Evolutionary conservation across 2,888 invertebrate species (phyloP), one percentile per base, ranked within the genome.

Genomic region (Rhamphomyia laevipes): DNA sequence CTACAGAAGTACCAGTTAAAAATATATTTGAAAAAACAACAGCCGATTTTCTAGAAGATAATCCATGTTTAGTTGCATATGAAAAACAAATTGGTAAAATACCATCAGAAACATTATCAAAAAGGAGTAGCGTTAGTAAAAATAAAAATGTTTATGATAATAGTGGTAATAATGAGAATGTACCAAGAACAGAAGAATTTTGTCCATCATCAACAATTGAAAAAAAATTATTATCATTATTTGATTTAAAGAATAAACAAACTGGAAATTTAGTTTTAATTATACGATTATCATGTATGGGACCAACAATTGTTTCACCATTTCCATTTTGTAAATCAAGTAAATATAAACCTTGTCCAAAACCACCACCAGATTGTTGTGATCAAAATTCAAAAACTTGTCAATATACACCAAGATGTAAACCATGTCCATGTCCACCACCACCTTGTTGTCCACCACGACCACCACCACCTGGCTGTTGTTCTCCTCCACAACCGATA

Each of bases 201-300:
- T 64, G 64, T 44, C 63, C 67, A 13, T 61, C 67, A 0, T 64
- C 62, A 2, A 65, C 67, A 40, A 41, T 64, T 10, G 60, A 59
- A 11, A 69, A 70, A 48, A 63, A 65, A 9, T 49, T 70, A 18
- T 43, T 70, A 41, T 63, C 67, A 1, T 55, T 69, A 0, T 65
- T 64, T 45, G 67, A 67, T 56, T 57, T 64, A 41, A 63, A 60
- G 44, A 54, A 53, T 1, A 58, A 58, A 43, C 65, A 66, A 53
- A 67, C 68, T 1, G 69, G 69, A 3, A 68, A 67, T 50, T 59
- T 68, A 15, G 64, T 67, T 11, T 41, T 70, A 3, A 59, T 66
- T 13, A 61, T 68, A 57, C 61, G 69, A 3, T 48, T 69, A 17
- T 61, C 67, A 2, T 68, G 67, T 52, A 65, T 67, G 58, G 69